Evolutionary conservation across 2,797 vertebrate genomes (phyloP).

Genomic region (Erethizon dorsatum): DNA sequence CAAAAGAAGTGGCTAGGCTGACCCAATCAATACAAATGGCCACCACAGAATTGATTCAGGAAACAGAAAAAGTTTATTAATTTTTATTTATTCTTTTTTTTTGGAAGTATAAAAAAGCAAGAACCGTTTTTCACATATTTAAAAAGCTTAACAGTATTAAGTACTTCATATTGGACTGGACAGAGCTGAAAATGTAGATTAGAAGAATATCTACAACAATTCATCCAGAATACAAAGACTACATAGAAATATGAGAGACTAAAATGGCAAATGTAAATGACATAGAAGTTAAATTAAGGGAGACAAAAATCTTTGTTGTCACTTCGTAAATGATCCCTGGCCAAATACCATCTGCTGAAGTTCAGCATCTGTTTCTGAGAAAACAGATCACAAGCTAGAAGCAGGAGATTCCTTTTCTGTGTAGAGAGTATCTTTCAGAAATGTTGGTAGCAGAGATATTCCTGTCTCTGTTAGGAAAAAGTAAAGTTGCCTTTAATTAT

Average conservation of each 20-base stretch:
- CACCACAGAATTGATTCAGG: neutral
- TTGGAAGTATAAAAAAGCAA: neutral
- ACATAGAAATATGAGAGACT: neutral
- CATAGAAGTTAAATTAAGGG: neutral
- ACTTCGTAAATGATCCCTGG: neutral
- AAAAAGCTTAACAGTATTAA: neutral
- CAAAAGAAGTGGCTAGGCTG: neutral
- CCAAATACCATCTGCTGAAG: conserved; percentile 29
- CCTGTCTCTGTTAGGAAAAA: conserved; percentile 20
- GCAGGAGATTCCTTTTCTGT: neutral
- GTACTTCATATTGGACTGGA: neutral
- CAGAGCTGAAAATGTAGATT: neutral
- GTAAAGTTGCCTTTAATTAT: neutral
- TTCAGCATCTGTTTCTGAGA: conserved; percentile 12
- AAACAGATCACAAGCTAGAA: neutral
- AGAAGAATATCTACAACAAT: conserved; percentile 12
- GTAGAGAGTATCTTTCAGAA: conserved; percentile 7
- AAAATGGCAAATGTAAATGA: neutral
- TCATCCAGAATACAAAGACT: conserved; percentile 10
- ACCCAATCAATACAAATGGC: neutral
- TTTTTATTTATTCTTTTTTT: neutral
- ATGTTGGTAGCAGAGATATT: conserved; percentile 4
- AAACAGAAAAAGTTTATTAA: neutral
- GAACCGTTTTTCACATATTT: neutral
- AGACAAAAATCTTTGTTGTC: conserved; percentile 21